Conservation (phyloP, 2,888 invertebrate genomes). For the Urechis unicinctus region DNA sequence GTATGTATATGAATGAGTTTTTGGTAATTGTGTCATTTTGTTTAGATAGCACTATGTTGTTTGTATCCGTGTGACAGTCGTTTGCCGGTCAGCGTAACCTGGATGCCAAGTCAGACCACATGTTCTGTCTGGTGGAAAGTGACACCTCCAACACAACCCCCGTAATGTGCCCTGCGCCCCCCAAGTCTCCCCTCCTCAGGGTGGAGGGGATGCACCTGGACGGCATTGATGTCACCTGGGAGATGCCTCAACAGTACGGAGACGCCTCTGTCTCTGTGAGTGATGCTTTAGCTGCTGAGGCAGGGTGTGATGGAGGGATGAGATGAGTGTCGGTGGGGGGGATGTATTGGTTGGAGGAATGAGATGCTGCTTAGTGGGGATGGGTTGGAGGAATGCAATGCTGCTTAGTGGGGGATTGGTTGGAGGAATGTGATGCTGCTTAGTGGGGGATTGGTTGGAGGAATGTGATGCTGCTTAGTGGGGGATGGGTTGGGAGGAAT, state of each 20-base stretch:
- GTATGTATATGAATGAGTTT: too few species aligned
- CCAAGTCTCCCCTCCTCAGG: constrained; percentile 43
- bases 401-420: too few species aligned
- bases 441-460: too few species aligned
- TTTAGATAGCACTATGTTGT: neutral
- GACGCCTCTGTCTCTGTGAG: constrained; percentile 47
- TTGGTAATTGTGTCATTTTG: neutral
- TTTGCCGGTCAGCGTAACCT: constrained; percentile 28
- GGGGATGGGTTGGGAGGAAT: too few species aligned
- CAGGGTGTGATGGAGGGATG: too few species aligned
- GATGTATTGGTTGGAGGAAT: too few species aligned
- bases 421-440: too few species aligned
- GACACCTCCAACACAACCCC: constrained; percentile 40
- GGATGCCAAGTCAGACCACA: constrained; percentile 33
- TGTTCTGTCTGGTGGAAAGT: constrained; percentile 38
- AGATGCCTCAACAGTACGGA: constrained; percentile 45
- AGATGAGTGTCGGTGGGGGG: too few species aligned
- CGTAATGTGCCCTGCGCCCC: constrained; percentile 46
- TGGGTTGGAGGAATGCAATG: too few species aligned
- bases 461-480: too few species aligned
- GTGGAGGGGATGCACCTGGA: constrained; percentile 45
- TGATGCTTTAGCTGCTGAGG: too few species aligned
- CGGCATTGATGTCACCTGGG: constrained; percentile 49
- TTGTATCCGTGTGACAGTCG: neutral
- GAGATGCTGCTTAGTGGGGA: too few species aligned